These are phyloP conservation scores for Sylvilagus floridanus DNA, from an alignment of 2,797 vertebrate species.

Conservation along the genomic window DNA sequence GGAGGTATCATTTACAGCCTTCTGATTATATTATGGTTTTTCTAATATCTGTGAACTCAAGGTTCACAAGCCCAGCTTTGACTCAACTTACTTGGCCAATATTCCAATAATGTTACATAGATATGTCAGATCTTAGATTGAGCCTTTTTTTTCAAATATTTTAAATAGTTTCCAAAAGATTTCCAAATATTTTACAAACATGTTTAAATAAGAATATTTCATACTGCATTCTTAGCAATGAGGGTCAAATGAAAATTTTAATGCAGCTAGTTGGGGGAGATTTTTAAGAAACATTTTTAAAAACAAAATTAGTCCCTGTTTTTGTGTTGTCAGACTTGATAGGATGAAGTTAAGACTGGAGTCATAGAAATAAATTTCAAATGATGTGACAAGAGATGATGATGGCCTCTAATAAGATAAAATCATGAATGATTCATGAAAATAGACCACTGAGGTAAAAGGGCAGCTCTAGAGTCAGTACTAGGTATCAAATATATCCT, in stretches of 20 bases:
- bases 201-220: background rate
- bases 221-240: background rate
- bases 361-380: background rate
- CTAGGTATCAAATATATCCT: slow-evolving; percentile 32
- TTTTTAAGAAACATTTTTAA: background rate
- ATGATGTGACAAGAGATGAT: background rate
- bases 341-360: background rate
- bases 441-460: background rate
- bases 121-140: background rate
- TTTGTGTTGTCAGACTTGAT: background rate
- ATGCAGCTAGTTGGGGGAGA: fast-evolving
- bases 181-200: background rate
- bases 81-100: background rate
- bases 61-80: background rate
- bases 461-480: background rate
- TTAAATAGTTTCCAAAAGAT: too few species aligned
- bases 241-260: background rate
- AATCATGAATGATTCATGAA: background rate
- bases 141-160: background rate
- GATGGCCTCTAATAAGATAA: background rate
- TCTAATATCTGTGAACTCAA: slow-evolving; percentile 1
- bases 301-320: background rate
- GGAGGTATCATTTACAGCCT: background rate
- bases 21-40: slow-evolving; percentile 38
- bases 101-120: background rate